Conservation (phyloP, 1,140 invertebrate species). For the Lerema accius region DNA sequence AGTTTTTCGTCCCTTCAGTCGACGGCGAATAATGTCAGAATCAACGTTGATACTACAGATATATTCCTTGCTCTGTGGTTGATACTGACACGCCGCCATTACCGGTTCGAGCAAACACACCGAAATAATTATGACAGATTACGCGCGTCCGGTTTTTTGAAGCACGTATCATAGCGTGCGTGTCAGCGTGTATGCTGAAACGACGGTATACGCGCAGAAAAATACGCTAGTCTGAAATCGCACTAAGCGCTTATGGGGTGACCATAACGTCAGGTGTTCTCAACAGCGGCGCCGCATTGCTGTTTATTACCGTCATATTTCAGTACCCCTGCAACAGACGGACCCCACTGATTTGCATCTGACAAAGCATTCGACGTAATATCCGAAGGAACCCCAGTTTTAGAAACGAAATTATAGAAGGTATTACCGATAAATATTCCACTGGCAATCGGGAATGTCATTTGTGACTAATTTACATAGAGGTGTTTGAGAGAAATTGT, state of each 20-base stretch:
- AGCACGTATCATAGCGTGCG: no score
- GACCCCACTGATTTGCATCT: conserved; percentile 52
- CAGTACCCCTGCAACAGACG: conserved; percentile 46
- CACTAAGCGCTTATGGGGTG: conserved; percentile 42
- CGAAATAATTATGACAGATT: no score
- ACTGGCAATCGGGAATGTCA: conserved; percentile 1
- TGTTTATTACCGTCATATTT: conserved; percentile 54
- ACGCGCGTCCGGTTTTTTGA: no score
- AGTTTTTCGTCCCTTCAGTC: no score
- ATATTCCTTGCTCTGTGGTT: no score
- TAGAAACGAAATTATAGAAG: conserved; percentile 37
- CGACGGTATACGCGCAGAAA: no score
- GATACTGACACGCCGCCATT: no score
- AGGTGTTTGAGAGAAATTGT: neutral
- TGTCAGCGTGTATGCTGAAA: no score
- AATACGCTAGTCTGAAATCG: no score
- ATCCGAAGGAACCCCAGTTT: conserved; percentile 40
- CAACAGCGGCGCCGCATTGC: conserved; percentile 43
- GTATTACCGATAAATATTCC: conserved; percentile 25
- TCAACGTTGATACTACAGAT: no score
- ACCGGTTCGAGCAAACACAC: no score
- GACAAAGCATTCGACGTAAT: conserved; percentile 48
- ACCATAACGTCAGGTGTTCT: conserved; percentile 50
- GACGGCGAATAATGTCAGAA: no score
- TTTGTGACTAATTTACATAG: conserved; percentile 4